phyloP scores from a whole-genome alignment of 2,113 vertebrate genomes.

The Oryzias celebensis region DNA sequence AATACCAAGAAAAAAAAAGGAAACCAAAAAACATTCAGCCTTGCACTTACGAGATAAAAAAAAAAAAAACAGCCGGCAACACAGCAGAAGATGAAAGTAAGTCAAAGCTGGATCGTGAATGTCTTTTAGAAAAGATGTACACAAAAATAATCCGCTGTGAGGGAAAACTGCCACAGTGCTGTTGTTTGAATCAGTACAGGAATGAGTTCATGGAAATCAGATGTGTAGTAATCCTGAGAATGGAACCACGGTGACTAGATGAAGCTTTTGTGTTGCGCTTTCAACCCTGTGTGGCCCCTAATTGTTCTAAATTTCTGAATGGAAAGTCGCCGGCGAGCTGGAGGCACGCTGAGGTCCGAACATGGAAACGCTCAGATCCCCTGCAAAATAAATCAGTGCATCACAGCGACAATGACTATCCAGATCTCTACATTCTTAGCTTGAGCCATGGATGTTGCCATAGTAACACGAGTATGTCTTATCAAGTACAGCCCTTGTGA shows the following conservation, averaged over 20 bases:
- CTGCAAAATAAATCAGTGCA: slow-evolving; percentile 55
- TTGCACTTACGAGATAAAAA: no score
- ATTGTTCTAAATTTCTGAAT: slow-evolving; percentile 44
- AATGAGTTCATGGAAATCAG: not conserved
- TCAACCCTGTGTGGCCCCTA: slow-evolving; percentile 8
- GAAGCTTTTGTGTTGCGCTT: slow-evolving; percentile 25
- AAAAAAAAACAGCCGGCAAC: no score
- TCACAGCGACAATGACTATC: slow-evolving; percentile 75
- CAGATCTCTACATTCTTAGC: slow-evolving; percentile 80
- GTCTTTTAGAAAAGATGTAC: no score
- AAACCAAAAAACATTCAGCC: no score
- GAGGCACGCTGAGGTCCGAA: slow-evolving; percentile 36
- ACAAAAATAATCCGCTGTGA: no score
- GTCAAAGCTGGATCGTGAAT: no score
- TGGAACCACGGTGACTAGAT: slow-evolving; percentile 3
- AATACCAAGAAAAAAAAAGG: not conserved
- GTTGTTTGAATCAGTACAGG: slow-evolving; percentile 1
- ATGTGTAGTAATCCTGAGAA: not conserved
- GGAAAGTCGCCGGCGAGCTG: slow-evolving; percentile 16
- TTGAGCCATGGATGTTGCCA: slow-evolving; percentile 83
- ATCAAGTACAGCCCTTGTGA: slow-evolving; percentile 83
- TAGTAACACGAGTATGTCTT: slow-evolving; percentile 85
- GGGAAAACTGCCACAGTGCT: not conserved
- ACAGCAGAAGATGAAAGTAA: no score
- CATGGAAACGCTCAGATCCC: slow-evolving; percentile 52